These are phyloP conservation scores for Karalla daura DNA, from an alignment of 2,797 vertebrate species.

Conservation along the genomic window DNA sequence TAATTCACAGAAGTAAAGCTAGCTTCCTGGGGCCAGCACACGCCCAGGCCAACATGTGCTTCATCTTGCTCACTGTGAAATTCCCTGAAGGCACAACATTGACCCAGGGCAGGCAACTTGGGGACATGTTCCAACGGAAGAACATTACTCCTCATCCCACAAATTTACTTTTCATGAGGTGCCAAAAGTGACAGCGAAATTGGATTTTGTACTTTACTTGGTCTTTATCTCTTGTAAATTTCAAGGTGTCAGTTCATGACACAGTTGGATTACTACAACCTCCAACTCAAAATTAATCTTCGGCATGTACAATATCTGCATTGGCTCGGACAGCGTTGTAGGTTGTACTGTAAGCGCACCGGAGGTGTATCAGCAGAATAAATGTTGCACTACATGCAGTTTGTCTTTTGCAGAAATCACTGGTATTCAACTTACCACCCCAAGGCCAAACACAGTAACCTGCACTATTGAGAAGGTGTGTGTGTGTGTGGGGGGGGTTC, in stretches of 20 bases:
- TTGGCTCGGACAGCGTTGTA: conserved; percentile 4
- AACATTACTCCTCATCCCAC: conserved; percentile 65
- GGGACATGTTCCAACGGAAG: conserved; percentile 61
- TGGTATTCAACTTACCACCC: background rate
- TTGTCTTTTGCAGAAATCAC: background rate
- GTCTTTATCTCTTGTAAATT: conserved; percentile 51
- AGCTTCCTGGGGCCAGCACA: conserved; percentile 65
- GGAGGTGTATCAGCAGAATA: conserved; percentile 5
- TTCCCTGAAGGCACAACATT: conserved; percentile 62
- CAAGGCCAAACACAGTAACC: background rate
- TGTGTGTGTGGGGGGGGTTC: no score
- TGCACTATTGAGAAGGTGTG: background rate
- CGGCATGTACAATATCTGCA: background rate
- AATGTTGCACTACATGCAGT: conserved; percentile 5
- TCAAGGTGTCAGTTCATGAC: conserved; percentile 32
- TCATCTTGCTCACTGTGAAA: conserved; percentile 75
- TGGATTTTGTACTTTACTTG: conserved; percentile 54
- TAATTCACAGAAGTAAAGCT: conserved; percentile 76
- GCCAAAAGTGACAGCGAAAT: conserved; percentile 73
- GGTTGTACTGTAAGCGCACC: conserved; percentile 1
- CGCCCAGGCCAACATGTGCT: conserved; percentile 73
- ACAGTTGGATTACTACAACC: conserved; percentile 47
- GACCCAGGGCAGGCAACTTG: conserved; percentile 72
- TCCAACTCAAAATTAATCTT: conserved; percentile 36
- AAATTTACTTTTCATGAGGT: conserved; percentile 69